Percentiles rank a stretch among this genome's conserved stretches.
These are phyloP conservation scores for Pteropus rufus DNA, from an alignment of 2,797 vertebrate species.

Conservation along the genomic window DNA sequence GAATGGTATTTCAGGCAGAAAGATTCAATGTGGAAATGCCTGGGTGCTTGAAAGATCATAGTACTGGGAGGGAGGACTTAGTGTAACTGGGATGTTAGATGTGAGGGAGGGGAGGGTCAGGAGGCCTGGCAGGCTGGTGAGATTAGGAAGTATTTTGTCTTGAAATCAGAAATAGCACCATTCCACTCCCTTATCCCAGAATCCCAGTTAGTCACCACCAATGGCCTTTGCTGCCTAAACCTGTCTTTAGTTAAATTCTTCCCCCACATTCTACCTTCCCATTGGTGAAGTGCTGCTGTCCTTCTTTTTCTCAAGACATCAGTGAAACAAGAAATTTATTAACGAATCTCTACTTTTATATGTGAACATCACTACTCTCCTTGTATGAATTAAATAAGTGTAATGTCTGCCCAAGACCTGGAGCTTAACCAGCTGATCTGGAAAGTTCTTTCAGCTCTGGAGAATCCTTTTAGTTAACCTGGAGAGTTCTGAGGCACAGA, in stretches of 20 bases:
- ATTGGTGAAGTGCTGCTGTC: background rate
- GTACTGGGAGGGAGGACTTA: background rate
- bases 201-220: background rate
- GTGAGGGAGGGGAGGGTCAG: background rate
- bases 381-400: background rate
- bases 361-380: background rate
- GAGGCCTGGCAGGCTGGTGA: background rate
- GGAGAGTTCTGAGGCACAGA: background rate
- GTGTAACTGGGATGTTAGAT: background rate
- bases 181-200: background rate
- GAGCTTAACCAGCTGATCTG: background rate
- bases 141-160: background rate
- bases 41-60: background rate
- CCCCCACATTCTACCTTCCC: background rate
- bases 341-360: background rate
- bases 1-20: background rate
- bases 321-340: background rate
- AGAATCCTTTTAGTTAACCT: background rate
- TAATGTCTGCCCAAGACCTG: background rate
- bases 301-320: background rate
- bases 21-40: background rate
- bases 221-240: rapidly evolving
- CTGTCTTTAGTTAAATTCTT: background rate
- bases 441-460: background rate
- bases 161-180: background rate